A percentile compares a stretch with the other conserved stretches of the same genome.
These are phyloP conservation scores for Chrysina gloriosa DNA, from an alignment of 2,888 invertebrate genomes.

Conservation along the genomic window DNA sequence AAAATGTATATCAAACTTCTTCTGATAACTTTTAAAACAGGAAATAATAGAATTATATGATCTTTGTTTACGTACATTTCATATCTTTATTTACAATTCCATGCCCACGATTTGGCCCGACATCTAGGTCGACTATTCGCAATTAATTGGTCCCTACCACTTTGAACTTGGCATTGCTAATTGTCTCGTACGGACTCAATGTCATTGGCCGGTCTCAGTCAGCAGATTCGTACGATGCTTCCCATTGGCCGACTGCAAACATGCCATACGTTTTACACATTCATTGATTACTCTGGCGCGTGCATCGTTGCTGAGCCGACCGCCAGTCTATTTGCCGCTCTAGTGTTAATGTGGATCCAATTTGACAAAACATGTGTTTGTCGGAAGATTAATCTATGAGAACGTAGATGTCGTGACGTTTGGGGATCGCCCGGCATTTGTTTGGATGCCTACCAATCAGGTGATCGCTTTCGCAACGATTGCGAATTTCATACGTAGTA, in stretches of 20 bases:
- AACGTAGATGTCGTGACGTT: too few relatives aligned
- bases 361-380: not conserved
- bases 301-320: not conserved
- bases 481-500: too few relatives aligned
- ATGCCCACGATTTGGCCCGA: not conserved
- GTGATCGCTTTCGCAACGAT: too few relatives aligned
- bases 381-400: not conserved
- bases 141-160: not conserved
- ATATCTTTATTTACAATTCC: not conserved
- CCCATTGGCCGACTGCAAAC: slow-evolving; percentile 48
- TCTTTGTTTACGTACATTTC: not conserved
- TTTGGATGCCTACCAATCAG: too few relatives aligned
- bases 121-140: not conserved
- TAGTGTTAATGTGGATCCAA: not conserved
- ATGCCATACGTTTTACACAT: slow-evolving; percentile 48
- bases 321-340: slow-evolving; percentile 15
- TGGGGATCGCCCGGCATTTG: too few relatives aligned
- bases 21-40: too few relatives aligned
- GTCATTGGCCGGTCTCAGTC: slow-evolving; percentile 45
- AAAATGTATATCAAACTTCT: too few relatives aligned
- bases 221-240: slow-evolving; percentile 45
- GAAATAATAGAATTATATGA: too few relatives aligned
- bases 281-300: slow-evolving; percentile 25
- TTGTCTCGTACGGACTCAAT: not conserved
- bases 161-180: slow-evolving; percentile 38